These are phyloP conservation scores for Alaudala cheleensis DNA, from an alignment of 2,113 vertebrate genomes.

Conservation along the genomic window DNA sequence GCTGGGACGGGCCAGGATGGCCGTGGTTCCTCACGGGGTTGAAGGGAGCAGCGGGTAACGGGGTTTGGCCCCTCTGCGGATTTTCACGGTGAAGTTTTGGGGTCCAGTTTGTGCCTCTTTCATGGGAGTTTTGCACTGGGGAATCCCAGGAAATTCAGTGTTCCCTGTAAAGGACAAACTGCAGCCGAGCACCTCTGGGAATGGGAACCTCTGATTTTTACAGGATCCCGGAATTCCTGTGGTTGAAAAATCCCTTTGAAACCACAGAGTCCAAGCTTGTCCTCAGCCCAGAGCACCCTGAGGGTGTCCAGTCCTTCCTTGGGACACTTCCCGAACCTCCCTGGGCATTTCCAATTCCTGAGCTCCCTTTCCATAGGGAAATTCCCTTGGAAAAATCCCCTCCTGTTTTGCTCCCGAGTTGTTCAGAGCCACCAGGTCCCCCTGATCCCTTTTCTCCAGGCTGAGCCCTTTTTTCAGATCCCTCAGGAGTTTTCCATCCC, in stretches of 20 bases:
- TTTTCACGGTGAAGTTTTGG: too few species aligned
- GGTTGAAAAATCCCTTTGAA: neutral
- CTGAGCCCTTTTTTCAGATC: neutral
- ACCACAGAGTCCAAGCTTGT: fast-evolving
- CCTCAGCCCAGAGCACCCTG: too few species aligned
- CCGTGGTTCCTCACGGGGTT: neutral
- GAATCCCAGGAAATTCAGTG: neutral
- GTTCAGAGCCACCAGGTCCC: fast-evolving
- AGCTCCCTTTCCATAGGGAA: fast-evolving
- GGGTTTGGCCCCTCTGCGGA: neutral
- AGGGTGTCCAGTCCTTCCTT: neutral
- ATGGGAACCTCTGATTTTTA: fast-evolving
- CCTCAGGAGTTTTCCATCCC: neutral
- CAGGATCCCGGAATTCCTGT: neutral
- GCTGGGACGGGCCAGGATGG: neutral
- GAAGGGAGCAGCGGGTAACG: neutral
- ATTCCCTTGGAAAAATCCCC: neutral
- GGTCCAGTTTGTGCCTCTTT: fast-evolving
- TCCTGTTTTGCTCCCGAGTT: too few species aligned
- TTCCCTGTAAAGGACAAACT: neutral
- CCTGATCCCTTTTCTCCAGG: neutral
- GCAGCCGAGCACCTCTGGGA: neutral
- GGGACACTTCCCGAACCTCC: neutral
- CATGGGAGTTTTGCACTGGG: too few species aligned
- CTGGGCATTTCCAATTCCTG: neutral